These are phyloP conservation scores for Uropsilus gracilis DNA, from an alignment of 2,113 vertebrate species.

Conservation along the genomic window DNA sequence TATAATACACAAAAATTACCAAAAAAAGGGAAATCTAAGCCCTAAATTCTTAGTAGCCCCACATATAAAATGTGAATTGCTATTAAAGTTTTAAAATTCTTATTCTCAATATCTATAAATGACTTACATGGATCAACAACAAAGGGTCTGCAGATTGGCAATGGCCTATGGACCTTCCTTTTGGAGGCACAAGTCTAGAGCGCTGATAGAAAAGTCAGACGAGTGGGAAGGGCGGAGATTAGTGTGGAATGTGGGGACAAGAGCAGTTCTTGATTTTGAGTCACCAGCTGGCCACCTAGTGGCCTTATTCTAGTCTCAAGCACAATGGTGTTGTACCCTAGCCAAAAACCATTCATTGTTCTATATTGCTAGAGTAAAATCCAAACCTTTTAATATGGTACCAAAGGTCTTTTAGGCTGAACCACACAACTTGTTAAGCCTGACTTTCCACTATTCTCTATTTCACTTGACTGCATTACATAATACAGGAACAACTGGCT, in stretches of 20 bases:
- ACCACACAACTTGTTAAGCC: neutral
- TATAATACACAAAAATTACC: neutral
- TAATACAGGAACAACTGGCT: neutral
- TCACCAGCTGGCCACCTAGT: neutral
- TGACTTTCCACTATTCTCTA: neutral
- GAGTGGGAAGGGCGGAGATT: neutral
- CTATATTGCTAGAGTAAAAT: neutral
- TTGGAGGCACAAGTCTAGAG: neutral
- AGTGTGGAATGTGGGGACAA: neutral
- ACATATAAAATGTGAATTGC: neutral
- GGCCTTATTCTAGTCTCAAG: neutral
- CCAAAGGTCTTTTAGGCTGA: neutral
- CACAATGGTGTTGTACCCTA: neutral
- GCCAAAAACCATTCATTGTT: neutral
- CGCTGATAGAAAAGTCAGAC: neutral
- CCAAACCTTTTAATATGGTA: neutral
- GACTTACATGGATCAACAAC: neutral
- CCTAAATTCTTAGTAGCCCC: neutral
- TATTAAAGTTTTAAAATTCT: conserved; percentile 26
- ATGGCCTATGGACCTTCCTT: neutral
- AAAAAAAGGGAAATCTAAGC: conserved; percentile 2
- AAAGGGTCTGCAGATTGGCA: neutral
- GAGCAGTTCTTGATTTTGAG: neutral
- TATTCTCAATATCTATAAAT: neutral
- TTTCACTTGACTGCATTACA: neutral